Base-by-base conservation (phyloP, 2,888 invertebrate species). In the Parapristionchus giblindavisi region DNA sequence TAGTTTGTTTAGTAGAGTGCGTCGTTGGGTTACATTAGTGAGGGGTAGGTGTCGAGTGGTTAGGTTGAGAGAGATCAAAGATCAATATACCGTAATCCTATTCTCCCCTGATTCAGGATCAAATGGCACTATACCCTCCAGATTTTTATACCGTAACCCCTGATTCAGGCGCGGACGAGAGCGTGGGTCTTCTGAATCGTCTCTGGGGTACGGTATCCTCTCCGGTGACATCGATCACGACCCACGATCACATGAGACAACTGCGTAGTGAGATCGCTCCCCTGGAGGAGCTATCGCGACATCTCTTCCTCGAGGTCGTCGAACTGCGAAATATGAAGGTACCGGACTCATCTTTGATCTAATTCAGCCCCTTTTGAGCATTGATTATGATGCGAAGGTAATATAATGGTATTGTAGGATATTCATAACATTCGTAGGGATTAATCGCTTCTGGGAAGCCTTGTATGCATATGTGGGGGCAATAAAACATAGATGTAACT, bases 261-360 rank as follows among this genome's bases (percentile, higher is more conserved):
- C 48, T 75, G 43, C 34, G n/a, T 14, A 75, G 77, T 84, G 98
- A 99, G 91, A 93, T 96, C 21, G 90, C 92, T 1, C 94, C 93
- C 0, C 89, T 96, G 48, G 98, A 99, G 88, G 97, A 98, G 89
- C 89, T 99, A 36, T 93, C 94, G 75, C 90, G 96, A 21, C 97
- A 98, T 88, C 89, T 99, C 76, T 99, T 99, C 90, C 90, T 99
- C n/a, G 98, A 99, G 89, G 93, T 94, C 0, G 96, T 95, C 81
- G 96, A 96, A 85, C 92, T 96, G 66, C 92, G 94, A 80, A 94
- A 93, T 75, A 85, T 84, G 83, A 80, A 81, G 73, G 85, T 85
- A 48, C n/a, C n/a, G n/a, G 70, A 36, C 29, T 4, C 36, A 48
- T n/a, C n/a, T n/a, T n/a, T n/a, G n/a, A n/a, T n/a, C n/a, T n/a